Evolutionary conservation across 2,113 vertebrate genomes (phyloP).

Genomic region (Nyctereutes procyonoides): DNA sequence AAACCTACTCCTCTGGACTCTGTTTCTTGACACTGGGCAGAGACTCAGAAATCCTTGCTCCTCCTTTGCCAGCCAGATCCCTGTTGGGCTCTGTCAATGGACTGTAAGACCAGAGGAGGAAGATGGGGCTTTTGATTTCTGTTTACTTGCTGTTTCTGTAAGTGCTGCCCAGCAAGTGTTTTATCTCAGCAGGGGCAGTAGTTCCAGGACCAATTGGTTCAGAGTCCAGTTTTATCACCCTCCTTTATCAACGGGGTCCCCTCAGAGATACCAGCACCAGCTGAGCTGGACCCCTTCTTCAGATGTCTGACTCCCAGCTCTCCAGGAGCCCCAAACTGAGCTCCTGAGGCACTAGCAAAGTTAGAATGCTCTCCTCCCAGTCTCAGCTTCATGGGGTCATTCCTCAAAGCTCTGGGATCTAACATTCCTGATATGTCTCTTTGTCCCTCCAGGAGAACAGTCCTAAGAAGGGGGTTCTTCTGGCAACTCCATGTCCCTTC

Average conservation of each 20-base stretch:
- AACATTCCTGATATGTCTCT: background rate
- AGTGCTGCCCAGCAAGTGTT: background rate
- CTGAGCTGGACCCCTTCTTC: background rate
- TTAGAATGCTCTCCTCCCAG: background rate
- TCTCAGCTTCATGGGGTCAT: no score
- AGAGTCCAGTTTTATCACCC: background rate
- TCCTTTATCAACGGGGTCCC: background rate
- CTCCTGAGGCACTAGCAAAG: background rate
- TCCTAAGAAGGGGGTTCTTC: background rate
- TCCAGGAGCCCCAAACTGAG: no score
- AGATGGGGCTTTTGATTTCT: background rate
- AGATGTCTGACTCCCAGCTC: background rate
- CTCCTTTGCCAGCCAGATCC: background rate
- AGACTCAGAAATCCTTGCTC: background rate
- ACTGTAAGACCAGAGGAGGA: background rate
- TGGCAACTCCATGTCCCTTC: background rate
- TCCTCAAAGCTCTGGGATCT: background rate
- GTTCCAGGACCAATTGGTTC: background rate
- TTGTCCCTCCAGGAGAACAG: background rate
- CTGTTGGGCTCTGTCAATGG: background rate
- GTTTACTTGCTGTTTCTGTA: background rate
- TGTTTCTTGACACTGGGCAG: background rate
- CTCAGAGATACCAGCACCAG: background rate
- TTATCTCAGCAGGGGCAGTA: background rate
- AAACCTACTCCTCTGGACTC: background rate